These are phyloP conservation scores for Poeciliopsis presidionis DNA, from an alignment of 2,797 vertebrate genomes.

Conservation along the genomic window DNA sequence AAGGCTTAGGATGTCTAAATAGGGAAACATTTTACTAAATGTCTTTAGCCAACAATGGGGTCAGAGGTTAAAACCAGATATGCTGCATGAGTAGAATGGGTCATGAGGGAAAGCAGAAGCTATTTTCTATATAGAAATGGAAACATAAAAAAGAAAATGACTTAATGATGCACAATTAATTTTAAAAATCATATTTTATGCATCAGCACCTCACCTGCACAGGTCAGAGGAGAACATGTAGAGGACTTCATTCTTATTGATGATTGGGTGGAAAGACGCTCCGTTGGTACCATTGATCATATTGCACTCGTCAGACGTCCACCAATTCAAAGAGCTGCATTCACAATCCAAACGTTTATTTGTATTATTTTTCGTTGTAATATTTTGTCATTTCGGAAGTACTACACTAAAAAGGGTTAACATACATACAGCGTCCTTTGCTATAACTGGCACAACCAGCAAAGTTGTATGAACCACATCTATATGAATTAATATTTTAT, in stretches of 20 bases:
- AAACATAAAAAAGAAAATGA: not conserved
- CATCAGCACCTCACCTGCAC: slow-evolving; percentile 84
- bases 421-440: not conserved
- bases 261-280: slow-evolving; percentile 88
- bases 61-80: slow-evolving; percentile 8
- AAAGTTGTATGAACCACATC: not conserved
- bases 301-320: slow-evolving; percentile 88
- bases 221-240: slow-evolving; percentile 94
- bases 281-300: slow-evolving; percentile 99
- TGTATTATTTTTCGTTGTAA: not conserved
- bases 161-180: not conserved
- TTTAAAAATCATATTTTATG: not conserved
- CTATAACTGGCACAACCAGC: not conserved
- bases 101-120: not conserved
- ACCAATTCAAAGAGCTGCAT: slow-evolving; percentile 87
- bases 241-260: slow-evolving; percentile 86
- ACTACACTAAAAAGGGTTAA: not conserved
- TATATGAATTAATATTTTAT: not conserved
- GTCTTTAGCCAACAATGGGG: not conserved
- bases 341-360: not conserved
- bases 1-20: slow-evolving; percentile 20
- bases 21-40: slow-evolving; percentile 1
- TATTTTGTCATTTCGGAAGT: not conserved
- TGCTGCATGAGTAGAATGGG: slow-evolving; percentile 9
- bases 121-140: not conserved